Evolutionary conservation across 2,888 invertebrate species (phyloP).

Genomic region (Drosophila recens): DNA sequence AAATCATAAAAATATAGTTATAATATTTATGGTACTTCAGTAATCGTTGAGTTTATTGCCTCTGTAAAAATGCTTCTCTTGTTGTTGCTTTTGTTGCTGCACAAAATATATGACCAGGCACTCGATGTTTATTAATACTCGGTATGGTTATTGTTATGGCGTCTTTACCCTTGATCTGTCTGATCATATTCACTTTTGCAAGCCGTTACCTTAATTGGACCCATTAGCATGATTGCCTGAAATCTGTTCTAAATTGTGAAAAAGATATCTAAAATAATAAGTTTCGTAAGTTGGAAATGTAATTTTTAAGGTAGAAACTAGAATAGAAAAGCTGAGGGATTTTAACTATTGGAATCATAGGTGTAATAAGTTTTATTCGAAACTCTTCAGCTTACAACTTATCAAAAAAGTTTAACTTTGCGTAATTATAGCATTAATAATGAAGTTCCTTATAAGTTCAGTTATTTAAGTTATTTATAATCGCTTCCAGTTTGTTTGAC

Average conservation of each 20-base stretch:
- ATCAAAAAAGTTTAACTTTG: too few species aligned
- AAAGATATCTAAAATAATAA: not conserved
- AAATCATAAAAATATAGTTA: constrained; percentile 17
- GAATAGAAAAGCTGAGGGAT: too few species aligned
- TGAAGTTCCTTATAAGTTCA: too few species aligned
- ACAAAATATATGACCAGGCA: constrained; percentile 53
- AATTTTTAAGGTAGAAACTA: too few species aligned
- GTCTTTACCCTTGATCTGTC: constrained; percentile 6
- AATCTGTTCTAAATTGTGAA: not conserved
- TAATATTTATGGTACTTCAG: constrained; percentile 74
- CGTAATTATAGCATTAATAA: too few species aligned
- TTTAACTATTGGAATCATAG: too few species aligned
- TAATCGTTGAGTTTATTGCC: constrained; percentile 68
- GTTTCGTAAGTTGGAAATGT: too few species aligned
- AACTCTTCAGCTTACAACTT: too few species aligned
- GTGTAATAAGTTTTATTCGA: too few species aligned
- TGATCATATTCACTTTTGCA: not conserved
- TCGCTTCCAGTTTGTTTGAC: too few species aligned
- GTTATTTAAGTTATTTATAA: too few species aligned
- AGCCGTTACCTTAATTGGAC: not conserved
- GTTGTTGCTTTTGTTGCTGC: constrained; percentile 32
- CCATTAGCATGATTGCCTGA: not conserved
- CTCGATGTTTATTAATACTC: constrained; percentile 61
- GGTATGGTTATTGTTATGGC: constrained; percentile 34
- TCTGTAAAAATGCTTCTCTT: constrained; percentile 53